Conservation (phyloP, 2,888 invertebrate species). For the Sphaerophoria taeniata region DNA sequence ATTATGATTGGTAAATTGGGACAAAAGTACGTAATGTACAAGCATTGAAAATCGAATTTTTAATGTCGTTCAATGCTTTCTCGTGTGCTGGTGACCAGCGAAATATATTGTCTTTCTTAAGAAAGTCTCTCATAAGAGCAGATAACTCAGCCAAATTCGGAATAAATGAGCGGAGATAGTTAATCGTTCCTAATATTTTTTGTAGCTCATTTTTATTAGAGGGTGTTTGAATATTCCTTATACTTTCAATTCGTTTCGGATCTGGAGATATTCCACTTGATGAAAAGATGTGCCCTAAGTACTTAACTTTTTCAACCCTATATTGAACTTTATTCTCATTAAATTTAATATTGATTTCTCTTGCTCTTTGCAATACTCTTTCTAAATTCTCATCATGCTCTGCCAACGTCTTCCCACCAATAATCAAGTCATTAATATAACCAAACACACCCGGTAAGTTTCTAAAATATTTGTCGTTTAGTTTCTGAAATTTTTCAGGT, state of each 20-base stretch:
- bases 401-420: conserved; percentile 13
- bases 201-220: conserved; percentile 64
- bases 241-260: conserved; percentile 62
- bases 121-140: conserved; percentile 15
- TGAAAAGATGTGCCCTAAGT: conserved; percentile 74
- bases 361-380: conserved; percentile 20
- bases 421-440: conserved; percentile 45
- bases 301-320: conserved; percentile 58
- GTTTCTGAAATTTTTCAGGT: conserved; percentile 75
- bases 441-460: conserved; percentile 37
- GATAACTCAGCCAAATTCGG: conserved; percentile 61
- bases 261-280: conserved; percentile 60
- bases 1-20: conserved; percentile 1
- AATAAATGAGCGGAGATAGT: conserved; percentile 66
- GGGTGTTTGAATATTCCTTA: conserved; percentile 55
- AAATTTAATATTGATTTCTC: conserved; percentile 34
- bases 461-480: conserved; percentile 55
- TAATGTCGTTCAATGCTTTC: conserved; percentile 32
- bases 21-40: not conserved
- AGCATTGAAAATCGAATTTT: conserved; percentile 55
- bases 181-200: conserved; percentile 72
- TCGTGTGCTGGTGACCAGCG: conserved; percentile 34
- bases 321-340: conserved; percentile 28
- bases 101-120: conserved; percentile 50
- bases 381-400: conserved; percentile 5